Evolutionary conservation across 2,888 invertebrate species (phyloP), one percentile per base, ranked within the genome.

Genomic region (Operophtera brumata): DNA sequence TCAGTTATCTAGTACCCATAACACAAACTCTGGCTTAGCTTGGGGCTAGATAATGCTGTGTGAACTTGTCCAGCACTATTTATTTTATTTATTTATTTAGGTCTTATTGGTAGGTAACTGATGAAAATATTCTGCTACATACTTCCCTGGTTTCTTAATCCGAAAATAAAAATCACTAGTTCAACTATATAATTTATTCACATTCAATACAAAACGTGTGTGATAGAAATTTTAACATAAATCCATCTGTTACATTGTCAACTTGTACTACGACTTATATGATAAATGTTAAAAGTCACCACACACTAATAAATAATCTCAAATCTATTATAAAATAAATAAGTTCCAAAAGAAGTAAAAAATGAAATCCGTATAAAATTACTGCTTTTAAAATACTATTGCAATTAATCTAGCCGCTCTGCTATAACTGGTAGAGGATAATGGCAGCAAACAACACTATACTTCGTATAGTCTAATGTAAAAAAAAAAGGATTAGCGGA

Each of bases 191-290:
- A 82, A 83, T 89, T 89, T 89, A 90, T 89, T 89, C 86, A 89
- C 89, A 89, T 89, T 86, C 88, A 89, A 90, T 89, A 88, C 88
- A 90, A 90, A 90, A 89, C 84, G 79, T 78, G 86, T 84, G 88
- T 85, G 86, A 84, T 75, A 74, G 80, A 62, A 79, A 75, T 79
- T 84, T 82, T 83, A 85, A 89, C 78, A 86, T 86, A 76, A 75
- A 74, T 82, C 78, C 69, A 82, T 81, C 78, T 80, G 78, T 73
- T 66, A 62, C 53, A 57, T 65, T 64, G 61, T 32, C 75, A 71
- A 65, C 61, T n/a, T 61, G 66, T 69, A 71, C 74, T 70, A 71
- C 73, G 76, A 78, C 67, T 65, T 69, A 71, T 62, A 65, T 62
- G 74, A 80, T 35, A 64, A 84, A 88, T 84, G 87, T 86, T 85